A percentile compares a stretch with the other conserved stretches of the same genome.
These are phyloP conservation scores for Vultur gryphus DNA, from an alignment of 2,797 vertebrate genomes.

Conservation along the genomic window DNA sequence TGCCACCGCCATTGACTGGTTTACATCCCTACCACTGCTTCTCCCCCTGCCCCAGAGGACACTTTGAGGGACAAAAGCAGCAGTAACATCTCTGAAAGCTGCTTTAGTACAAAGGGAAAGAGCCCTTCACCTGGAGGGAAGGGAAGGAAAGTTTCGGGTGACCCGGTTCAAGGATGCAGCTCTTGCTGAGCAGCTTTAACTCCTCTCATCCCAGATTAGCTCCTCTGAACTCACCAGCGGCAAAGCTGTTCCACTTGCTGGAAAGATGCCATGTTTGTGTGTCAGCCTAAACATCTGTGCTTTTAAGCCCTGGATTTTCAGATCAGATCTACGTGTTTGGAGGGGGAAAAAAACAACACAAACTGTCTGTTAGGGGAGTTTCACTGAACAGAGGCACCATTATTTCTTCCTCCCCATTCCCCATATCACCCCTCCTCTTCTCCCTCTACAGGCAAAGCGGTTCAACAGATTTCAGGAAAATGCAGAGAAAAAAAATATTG, in stretches of 20 bases:
- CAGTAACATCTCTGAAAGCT: constrained; percentile 46
- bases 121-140: constrained; percentile 47
- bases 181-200: constrained; percentile 61
- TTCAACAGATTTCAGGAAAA: background rate
- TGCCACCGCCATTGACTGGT: background rate
- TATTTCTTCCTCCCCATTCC: background rate
- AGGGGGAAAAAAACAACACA: background rate
- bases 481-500: background rate
- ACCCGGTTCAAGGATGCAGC: constrained; percentile 49
- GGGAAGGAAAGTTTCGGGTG: constrained; percentile 43
- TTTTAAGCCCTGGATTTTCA: background rate
- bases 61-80: background rate
- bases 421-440: background rate
- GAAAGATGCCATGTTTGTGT: background rate
- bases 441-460: background rate
- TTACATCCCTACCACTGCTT: background rate
- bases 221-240: background rate
- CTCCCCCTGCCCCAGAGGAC: background rate
- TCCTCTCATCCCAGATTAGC: constrained; percentile 64
- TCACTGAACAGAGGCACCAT: background rate
- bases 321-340: background rate
- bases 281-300: constrained; percentile 1
- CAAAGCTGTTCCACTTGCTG: background rate
- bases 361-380: background rate
- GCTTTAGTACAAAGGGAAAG: background rate